phyloP scores from a whole-genome alignment of 2,113 vertebrate genomes.

The Xyliphius kryptos region DNA sequence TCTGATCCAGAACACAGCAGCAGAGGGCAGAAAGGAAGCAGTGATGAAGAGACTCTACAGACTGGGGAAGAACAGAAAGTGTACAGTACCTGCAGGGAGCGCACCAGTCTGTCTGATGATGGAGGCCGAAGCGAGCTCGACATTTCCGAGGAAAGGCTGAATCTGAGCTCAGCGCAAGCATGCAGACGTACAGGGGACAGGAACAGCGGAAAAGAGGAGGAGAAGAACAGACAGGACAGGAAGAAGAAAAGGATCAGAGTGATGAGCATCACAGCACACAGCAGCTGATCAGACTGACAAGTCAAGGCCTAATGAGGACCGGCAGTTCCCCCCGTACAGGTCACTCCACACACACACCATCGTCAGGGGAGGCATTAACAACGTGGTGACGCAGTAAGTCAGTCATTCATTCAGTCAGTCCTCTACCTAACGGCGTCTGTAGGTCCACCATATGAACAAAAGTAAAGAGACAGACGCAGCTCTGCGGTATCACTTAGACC shows the following conservation, averaged over 20 bases:
- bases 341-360: no score
- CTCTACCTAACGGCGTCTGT: no score
- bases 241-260: conserved; percentile 6
- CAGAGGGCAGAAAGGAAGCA: conserved; percentile 51
- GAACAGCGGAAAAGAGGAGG: conserved; percentile 35
- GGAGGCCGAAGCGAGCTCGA: conserved; percentile 98
- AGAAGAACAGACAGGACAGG: conserved; percentile 24
- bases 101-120: conserved; percentile 99
- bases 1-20: conserved; percentile 25
- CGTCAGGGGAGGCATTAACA: no score
- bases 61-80: conserved; percentile 55
- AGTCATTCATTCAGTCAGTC: no score
- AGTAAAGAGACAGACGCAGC: no score
- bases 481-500: no score
- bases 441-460: no score
- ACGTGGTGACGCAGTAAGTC: no score
- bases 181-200: conserved; percentile 46
- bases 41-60: conserved; percentile 48
- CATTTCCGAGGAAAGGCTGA: conserved; percentile 99
- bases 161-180: conserved; percentile 88
- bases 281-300: no score
- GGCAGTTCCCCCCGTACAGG: no score
- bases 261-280: no score
- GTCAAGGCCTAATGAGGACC: no score
- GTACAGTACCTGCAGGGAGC: conserved; percentile 99